Evolutionary conservation across 2,797 vertebrate genomes (phyloP).

Genomic region (Anableps anableps): DNA sequence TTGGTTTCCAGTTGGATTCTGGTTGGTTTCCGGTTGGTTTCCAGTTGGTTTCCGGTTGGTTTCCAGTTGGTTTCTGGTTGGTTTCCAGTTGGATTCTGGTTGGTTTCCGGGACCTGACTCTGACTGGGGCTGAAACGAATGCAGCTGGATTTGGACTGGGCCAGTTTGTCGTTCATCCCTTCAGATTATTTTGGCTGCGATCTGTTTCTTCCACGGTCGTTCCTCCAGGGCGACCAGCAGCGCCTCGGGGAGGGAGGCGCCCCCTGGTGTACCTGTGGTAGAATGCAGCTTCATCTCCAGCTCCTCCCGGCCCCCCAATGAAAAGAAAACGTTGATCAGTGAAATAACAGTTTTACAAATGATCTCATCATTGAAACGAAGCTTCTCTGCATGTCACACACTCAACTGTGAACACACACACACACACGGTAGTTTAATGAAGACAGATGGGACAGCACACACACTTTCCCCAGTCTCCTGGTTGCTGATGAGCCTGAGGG

Average conservation of each 20-base stretch:
- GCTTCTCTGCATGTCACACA: background rate
- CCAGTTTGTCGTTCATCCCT: background rate
- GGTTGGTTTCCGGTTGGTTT: no score
- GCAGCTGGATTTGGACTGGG: background rate
- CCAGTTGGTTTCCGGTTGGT: no score
- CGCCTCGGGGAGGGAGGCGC: background rate
- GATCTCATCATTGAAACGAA: no score
- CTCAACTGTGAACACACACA: conserved; percentile 30
- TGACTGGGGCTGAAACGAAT: background rate
- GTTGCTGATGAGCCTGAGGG: conserved; percentile 67
- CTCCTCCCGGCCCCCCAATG: background rate
- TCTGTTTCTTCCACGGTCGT: background rate
- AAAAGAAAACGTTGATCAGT: background rate
- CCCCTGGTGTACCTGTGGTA: background rate
- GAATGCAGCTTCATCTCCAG: background rate
- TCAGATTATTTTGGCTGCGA: background rate
- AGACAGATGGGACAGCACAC: conserved; percentile 75
- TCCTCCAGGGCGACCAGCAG: background rate
- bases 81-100: background rate
- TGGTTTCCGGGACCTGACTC: background rate
- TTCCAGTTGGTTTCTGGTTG: background rate
- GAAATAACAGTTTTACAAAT: background rate
- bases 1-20: no score
- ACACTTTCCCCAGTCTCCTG: conserved; percentile 63
- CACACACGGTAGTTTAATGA: conserved; percentile 57